phyloP scores from a whole-genome alignment of 2,113 vertebrate genomes.

The Procapra przewalskii region DNA sequence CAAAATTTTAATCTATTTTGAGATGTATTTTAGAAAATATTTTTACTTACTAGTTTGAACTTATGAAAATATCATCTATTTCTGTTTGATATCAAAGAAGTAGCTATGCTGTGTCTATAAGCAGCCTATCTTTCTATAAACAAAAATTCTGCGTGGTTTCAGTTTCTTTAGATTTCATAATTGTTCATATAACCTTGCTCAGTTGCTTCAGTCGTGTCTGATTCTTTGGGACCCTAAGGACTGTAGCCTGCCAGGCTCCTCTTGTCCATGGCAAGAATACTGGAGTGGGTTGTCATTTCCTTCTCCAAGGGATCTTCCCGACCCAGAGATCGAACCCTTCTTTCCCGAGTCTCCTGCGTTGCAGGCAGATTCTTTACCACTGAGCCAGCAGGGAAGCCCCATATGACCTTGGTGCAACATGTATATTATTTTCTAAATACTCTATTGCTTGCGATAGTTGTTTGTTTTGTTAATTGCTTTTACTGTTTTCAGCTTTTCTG shows the following conservation, averaged over 20 bases:
- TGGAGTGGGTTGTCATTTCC: not conserved
- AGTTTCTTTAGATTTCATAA: not conserved
- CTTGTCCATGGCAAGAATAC: not conserved
- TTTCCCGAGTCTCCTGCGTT: accelerated
- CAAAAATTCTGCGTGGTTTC: slow-evolving; percentile 24
- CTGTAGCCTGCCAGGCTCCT: not conserved
- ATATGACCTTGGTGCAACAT: not conserved
- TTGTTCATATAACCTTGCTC: not conserved
- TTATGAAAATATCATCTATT: slow-evolving; percentile 35
- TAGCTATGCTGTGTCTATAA: slow-evolving; percentile 32
- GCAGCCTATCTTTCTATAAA: slow-evolving; percentile 50
- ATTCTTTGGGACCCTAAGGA: not conserved
- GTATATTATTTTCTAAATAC: not conserved
- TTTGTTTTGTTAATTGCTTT: not conserved
- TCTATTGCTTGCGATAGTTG: not conserved
- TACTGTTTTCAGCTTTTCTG: not conserved
- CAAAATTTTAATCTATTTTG: not conserved
- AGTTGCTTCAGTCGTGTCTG: not conserved
- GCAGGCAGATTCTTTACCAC: not conserved
- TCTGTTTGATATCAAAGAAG: not conserved
- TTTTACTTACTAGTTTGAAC: not conserved
- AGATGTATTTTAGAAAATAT: not conserved
- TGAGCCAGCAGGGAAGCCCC: not conserved
- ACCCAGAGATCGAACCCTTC: not conserved
- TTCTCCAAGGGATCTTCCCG: not conserved